A percentile compares a stretch with the other conserved stretches of the same genome.
These are phyloP conservation scores for Molossus molossus DNA, from an alignment of 2,797 vertebrate genomes.

Conservation along the genomic window DNA sequence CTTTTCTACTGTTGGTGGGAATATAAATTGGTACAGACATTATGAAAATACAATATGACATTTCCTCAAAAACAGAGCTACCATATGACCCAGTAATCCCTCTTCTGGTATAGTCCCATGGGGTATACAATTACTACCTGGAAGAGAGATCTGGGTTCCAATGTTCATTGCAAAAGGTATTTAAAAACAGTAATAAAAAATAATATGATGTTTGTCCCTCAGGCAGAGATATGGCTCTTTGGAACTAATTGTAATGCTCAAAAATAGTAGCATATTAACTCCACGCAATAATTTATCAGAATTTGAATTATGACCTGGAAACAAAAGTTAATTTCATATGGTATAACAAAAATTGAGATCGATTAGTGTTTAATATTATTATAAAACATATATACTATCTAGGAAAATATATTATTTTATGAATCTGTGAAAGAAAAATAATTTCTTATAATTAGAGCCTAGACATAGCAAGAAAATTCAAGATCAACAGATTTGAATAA, in stretches of 20 bases:
- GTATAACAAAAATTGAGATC: background rate
- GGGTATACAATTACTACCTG: background rate
- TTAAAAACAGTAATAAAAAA: background rate
- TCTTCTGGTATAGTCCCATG: background rate
- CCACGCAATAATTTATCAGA: background rate
- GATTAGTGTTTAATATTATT: slow-evolving; percentile 57
- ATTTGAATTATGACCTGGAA: slow-evolving; percentile 28
- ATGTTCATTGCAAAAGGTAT: background rate
- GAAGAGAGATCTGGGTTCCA: background rate
- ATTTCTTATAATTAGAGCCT: slow-evolving; percentile 55
- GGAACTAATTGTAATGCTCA: background rate
- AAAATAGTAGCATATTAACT: slow-evolving; percentile 15
- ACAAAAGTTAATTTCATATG: slow-evolving; percentile 48
- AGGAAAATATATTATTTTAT: slow-evolving; percentile 26
- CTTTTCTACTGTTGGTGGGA: background rate
- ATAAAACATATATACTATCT: background rate
- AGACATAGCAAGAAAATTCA: background rate
- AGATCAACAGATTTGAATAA: background rate
- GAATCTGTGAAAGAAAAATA: background rate
- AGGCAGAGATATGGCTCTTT: background rate
- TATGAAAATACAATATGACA: background rate
- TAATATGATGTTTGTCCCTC: background rate
- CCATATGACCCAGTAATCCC: background rate
- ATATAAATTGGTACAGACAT: background rate
- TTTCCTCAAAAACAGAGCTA: background rate